Evolutionary conservation across 92 coral and sea anemone species (phyloP), one percentile per base, ranked within the genome.

Genomic region (Heliopora coerulea): DNA sequence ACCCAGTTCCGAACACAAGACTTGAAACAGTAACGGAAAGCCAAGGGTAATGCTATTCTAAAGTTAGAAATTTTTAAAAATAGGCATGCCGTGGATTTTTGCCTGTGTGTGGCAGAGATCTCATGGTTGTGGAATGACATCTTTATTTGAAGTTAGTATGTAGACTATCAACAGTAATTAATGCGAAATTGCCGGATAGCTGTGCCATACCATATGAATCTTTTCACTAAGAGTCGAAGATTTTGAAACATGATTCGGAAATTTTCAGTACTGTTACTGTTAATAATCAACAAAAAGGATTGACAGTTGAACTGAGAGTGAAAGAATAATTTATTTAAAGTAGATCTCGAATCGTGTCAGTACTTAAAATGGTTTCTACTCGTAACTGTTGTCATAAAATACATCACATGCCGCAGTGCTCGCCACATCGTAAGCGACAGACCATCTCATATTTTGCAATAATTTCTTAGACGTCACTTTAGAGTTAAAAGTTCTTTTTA

Each of bases 401-500:
- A 66, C 17, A 39, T 46, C 56, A 66, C 73, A 56, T 1, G 73
- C n/a, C 13, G 42, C 15, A 66, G 2, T 56, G 23, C 5, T 66
- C 56, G 42, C 73, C 42, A 34, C 42, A 66, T 35, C 42, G 56
- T 35, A 39, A 64, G 35, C 17, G 17, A 24, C 20, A 64, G 24
- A 63, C 10, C 24, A 14, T 63, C 34, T 63, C 49, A 30, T 33
- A 23, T 15, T 32, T 61, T 17, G 75, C 49, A 68, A 68, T 50
- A 40, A 68, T 49, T 50, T 68, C 75, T 20, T 60, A 49, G n/a
- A 50, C 76, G 9, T 50, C 76, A 35, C 62, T 50, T 18, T 50
- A 49, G 21, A 69, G 31, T 25, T 50, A 34, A 0, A 68, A 42
- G 28, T 68, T 18, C 25, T 69, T 49, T 4, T 23, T 14, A 7